Evolutionary conservation across 2,888 invertebrate genomes (phyloP).

Genomic region (Limenitis camilla): DNA sequence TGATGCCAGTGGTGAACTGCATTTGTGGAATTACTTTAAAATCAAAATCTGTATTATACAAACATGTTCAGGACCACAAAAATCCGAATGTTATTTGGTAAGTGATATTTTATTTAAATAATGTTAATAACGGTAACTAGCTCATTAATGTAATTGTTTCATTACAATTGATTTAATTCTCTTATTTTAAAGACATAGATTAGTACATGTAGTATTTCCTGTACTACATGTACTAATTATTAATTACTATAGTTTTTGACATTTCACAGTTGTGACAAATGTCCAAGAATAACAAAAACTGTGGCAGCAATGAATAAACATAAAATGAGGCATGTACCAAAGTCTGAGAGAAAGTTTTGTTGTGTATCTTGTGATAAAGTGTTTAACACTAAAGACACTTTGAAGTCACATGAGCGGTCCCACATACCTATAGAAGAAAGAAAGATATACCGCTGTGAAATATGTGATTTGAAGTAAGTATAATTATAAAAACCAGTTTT

Average conservation of each 20-base stretch:
- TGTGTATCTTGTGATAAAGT: constrained; percentile 66
- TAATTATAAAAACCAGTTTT: background rate
- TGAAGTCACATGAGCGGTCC: constrained; percentile 68
- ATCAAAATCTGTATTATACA: constrained; percentile 69
- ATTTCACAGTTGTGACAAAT: constrained; percentile 66
- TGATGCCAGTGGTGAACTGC: constrained; percentile 57
- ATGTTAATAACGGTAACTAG: no score
- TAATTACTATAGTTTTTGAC: background rate
- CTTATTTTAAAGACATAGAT: no score
- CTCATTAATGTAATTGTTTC: no score
- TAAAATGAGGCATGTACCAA: constrained; percentile 70
- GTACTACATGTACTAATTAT: background rate
- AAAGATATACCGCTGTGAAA: constrained; percentile 65
- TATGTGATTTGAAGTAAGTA: constrained; percentile 70
- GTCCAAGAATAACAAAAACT: constrained; percentile 67
- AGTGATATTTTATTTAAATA: constrained; percentile 31
- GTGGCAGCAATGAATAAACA: constrained; percentile 64
- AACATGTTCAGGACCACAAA: constrained; percentile 70
- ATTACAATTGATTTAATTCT: no score
- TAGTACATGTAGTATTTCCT: no score
- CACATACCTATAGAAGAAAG: constrained; percentile 72
- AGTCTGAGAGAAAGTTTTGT: constrained; percentile 61
- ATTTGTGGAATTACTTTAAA: constrained; percentile 64
- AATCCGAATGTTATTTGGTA: constrained; percentile 65
- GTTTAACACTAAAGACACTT: constrained; percentile 61